A percentile compares a stretch with the other conserved stretches of the same genome.
phyloP scores from a whole-genome alignment of 2,113 vertebrate genomes.

The Dipodomys ordii region DNA sequence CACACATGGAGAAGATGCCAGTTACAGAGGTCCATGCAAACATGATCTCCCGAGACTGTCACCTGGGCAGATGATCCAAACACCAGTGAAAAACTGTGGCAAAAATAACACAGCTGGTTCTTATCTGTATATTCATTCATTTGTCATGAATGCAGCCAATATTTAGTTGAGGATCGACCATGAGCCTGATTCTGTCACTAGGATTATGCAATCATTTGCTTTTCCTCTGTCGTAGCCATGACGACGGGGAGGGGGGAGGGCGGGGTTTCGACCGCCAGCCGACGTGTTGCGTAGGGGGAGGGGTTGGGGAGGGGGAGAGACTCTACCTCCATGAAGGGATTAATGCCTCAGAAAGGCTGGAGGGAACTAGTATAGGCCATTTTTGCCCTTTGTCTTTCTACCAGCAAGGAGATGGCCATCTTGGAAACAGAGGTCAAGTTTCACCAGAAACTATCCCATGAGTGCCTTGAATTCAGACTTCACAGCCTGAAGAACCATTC shows the following conservation, averaged over 20 bases:
- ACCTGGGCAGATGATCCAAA: not conserved
- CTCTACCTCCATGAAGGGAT: not conserved
- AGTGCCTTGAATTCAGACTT: not conserved
- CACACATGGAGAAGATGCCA: accelerated
- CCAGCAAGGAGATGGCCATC: too few species aligned
- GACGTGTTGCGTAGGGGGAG: too few species aligned
- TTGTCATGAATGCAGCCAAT: not conserved
- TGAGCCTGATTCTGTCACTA: not conserved
- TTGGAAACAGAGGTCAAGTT: not conserved
- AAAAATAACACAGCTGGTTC: too few species aligned
- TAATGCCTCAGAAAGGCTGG: not conserved
- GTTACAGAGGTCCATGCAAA: not conserved
- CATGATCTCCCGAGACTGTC: not conserved
- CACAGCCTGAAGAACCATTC: not conserved
- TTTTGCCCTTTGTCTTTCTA: not conserved
- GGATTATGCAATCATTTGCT: not conserved
- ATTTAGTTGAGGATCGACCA: not conserved
- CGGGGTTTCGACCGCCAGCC: too few species aligned
- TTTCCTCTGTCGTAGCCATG: too few species aligned
- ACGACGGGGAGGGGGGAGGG: too few species aligned
- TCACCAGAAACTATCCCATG: not conserved
- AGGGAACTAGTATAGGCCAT: not conserved
- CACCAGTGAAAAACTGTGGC: too few species aligned
- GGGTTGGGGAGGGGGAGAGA: too few species aligned
- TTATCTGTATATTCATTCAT: not conserved